phyloP scores from a whole-genome alignment of 1,140 invertebrate genomes.

The Cheumatopsyche charites region DNA sequence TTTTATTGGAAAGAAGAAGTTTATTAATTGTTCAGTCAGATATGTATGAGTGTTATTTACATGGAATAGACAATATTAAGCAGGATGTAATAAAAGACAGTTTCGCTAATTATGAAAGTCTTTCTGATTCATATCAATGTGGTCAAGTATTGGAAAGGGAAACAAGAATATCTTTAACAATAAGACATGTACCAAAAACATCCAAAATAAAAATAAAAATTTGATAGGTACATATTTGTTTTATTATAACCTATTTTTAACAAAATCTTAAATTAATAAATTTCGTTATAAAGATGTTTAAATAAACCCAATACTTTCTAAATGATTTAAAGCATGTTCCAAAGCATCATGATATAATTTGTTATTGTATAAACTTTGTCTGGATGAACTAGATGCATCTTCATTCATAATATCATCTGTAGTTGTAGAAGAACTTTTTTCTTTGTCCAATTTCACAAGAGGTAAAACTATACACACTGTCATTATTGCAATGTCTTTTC shows the following conservation, averaged over 20 bases:
- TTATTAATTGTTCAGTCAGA: conserved; percentile 84
- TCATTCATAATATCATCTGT: conserved; percentile 37
- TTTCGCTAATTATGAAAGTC: conserved; percentile 72
- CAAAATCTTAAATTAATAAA: no score
- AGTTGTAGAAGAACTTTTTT: conserved; percentile 31
- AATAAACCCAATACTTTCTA: conserved; percentile 38
- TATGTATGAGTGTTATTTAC: conserved; percentile 85
- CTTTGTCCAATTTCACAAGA: conserved; percentile 35
- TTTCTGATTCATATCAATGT: conserved; percentile 61
- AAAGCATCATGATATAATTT: conserved; percentile 31
- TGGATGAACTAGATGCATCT: background rate
- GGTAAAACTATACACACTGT: conserved; percentile 43
- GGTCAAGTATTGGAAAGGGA: conserved; percentile 66
- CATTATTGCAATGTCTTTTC: conserved; percentile 43
- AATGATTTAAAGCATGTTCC: conserved; percentile 28
- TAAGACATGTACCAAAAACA: conserved; percentile 91
- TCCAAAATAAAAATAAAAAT: conserved; percentile 74
- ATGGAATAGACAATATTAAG: conserved; percentile 83
- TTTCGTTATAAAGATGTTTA: background rate
- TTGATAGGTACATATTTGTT: no score
- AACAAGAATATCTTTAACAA: conserved; percentile 89
- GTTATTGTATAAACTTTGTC: conserved; percentile 33
- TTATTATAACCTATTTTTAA: no score
- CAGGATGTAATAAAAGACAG: conserved; percentile 72
- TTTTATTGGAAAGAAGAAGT: conserved; percentile 88